Percentiles rank a stretch among this genome's conserved stretches.
phyloP scores from a whole-genome alignment of 1,140 invertebrate species.

The Eciton burchellii region DNA sequence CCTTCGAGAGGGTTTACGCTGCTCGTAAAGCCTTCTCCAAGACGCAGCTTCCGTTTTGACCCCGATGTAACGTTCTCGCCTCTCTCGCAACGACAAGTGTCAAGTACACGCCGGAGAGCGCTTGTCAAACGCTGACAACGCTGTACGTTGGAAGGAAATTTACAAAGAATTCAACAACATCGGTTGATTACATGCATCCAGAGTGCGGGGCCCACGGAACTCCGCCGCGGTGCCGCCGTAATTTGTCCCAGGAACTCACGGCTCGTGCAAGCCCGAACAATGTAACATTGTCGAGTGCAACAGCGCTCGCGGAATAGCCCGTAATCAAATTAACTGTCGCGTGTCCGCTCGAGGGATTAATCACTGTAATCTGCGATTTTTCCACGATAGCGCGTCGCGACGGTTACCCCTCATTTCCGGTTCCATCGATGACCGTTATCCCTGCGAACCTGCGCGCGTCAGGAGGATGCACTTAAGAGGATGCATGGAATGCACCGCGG shows the following conservation, averaged over 20 bases:
- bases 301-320: constrained; percentile 26
- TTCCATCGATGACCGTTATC: constrained; percentile 68
- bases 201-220: constrained; percentile 5
- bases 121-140: background rate
- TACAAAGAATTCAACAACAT: constrained; percentile 24
- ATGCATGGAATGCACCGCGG: background rate
- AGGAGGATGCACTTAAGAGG: constrained; percentile 1
- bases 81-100: constrained; percentile 1
- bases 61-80: background rate
- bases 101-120: too few relatives aligned
- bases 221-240: background rate
- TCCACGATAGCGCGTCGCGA: constrained; percentile 61
- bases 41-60: background rate
- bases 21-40: constrained; percentile 26
- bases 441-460: constrained; percentile 23
- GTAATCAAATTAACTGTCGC: constrained; percentile 70
- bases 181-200: constrained; percentile 11
- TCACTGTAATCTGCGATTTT: constrained; percentile 69
- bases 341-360: constrained; percentile 59
- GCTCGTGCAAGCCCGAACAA: constrained; percentile 37
- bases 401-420: constrained; percentile 62
- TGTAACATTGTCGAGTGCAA: too few relatives aligned
- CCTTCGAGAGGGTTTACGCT: background rate
- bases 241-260: constrained; percentile 43
- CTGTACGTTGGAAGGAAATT: too few relatives aligned